Conservation (phyloP, 2,888 invertebrate species). For the Eilema griseolum region DNA sequence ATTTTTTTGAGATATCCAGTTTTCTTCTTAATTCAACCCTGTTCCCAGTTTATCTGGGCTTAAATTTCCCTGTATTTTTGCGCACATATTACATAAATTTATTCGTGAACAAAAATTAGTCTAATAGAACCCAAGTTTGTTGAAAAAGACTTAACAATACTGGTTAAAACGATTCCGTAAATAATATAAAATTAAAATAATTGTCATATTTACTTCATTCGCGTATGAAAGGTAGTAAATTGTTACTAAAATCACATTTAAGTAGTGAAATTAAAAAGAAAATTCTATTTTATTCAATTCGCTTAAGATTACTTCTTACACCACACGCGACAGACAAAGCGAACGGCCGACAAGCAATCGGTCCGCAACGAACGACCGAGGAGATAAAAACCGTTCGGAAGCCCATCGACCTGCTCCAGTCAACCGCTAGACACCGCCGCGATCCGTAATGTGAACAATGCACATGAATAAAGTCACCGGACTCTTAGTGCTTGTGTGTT, state of each 20-base stretch:
- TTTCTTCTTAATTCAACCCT: too few relatives aligned
- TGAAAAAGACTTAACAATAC: not conserved
- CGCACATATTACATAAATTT: too few relatives aligned
- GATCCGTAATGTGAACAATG: slow-evolving; percentile 82
- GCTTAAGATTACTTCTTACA: slow-evolving; percentile 51
- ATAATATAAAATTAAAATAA: not conserved
- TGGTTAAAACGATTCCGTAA: not conserved
- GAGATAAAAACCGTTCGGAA: slow-evolving; percentile 81
- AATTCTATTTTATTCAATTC: slow-evolving; percentile 15
- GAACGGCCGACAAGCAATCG: slow-evolving; percentile 76
- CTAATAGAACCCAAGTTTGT: not conserved
- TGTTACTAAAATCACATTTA: not conserved
- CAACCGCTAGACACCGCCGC: slow-evolving; percentile 69
- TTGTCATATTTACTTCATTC: not conserved
- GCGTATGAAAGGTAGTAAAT: not conserved
- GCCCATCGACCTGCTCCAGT: slow-evolving; percentile 78
- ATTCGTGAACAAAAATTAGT: not conserved
- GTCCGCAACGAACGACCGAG: slow-evolving; percentile 81
- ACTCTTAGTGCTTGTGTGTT: slow-evolving; percentile 69
- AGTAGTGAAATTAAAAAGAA: not conserved
- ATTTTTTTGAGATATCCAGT: too few relatives aligned
- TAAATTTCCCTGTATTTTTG: too few relatives aligned
- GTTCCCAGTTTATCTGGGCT: too few relatives aligned
- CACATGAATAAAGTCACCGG: slow-evolving; percentile 64
- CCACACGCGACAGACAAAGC: slow-evolving; percentile 67